phyloP scores from a whole-genome alignment of 2,888 invertebrate species.

The Oegoconia quadripuncta region DNA sequence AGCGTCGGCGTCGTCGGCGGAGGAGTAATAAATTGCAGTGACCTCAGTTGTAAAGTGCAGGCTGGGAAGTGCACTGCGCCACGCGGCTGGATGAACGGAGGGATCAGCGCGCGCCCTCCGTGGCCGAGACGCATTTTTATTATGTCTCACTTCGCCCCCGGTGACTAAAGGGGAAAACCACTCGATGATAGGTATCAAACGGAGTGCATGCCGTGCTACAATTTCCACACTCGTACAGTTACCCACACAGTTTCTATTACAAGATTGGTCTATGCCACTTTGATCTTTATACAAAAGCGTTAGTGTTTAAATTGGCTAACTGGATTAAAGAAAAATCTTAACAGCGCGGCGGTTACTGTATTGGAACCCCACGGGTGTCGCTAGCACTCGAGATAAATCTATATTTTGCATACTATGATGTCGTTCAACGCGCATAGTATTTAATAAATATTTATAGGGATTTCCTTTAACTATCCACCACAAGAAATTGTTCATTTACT shows the following conservation, averaged over 20 bases:
- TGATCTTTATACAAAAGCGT: too few species aligned
- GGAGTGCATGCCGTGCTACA: constrained; percentile 20
- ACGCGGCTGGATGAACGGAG: constrained; percentile 14
- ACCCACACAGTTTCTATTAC: background rate
- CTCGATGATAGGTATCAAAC: constrained; percentile 28
- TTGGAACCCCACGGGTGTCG: constrained; percentile 25
- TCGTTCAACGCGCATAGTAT: too few species aligned
- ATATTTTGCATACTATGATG: too few species aligned
- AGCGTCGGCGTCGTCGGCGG: constrained; percentile 31
- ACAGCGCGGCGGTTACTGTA: background rate
- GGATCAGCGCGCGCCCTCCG: constrained; percentile 31
- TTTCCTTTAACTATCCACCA: too few species aligned
- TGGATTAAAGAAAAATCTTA: background rate
- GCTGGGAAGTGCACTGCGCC: constrained; percentile 23
- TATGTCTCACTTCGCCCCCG: constrained; percentile 52
- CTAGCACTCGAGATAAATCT: constrained; percentile 34
- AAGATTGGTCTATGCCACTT: too few species aligned
- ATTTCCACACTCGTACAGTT: constrained; percentile 30
- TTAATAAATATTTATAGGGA: too few species aligned
- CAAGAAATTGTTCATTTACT: too few species aligned
- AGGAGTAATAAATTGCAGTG: constrained; percentile 69
- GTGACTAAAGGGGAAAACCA: constrained; percentile 62
- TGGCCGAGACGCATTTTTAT: constrained; percentile 52
- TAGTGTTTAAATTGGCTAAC: too few species aligned
- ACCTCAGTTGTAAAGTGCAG: constrained; percentile 50